Base-by-base conservation (phyloP, 2,113 vertebrate species). In the Nymphicus hollandicus region DNA sequence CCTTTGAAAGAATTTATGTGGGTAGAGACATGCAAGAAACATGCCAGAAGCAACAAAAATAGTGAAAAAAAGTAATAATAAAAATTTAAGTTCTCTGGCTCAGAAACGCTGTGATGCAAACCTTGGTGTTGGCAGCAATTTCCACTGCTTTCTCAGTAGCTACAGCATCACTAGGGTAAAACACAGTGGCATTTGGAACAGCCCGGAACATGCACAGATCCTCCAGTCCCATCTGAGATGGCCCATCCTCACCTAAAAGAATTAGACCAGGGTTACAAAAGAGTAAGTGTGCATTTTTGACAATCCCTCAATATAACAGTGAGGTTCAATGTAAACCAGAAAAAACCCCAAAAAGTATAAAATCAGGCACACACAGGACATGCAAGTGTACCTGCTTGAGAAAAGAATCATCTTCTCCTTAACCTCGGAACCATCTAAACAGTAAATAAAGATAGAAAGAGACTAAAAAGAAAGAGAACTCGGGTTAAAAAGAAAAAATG, bases 121-220 rank as follows among this genome's bases (percentile, higher is more conserved):
- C 99, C 99, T 99, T 99, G 56, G 98, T 99, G 91, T 98, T 98
- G 85, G 99, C 99, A 93, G 99, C 98, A 94, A 99, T 96, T 89
- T 99, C 99, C 81, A 99, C 99, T 4, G 99, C 99, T 96, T 99
- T 99, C 97, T 99, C 99, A 17, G 99, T 98, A 35, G 99, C 98
- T 63, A 99, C 98, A 11, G 98, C 99, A 44, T 99, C 99, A 7
- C 99, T 98, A 37, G 99, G 99, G 88, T 99, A 99, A 96, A 99
- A 99, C 71, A 99, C 97, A 11, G 99, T 99, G 12, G 98, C 95
- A 33, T 91, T 98, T 81, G 99, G 99, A 89, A 99, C 70, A 43
- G 98, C 96, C 41, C 99, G 98, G 91, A 99, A 99, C 98, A 99
- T 98, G 92, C 97, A 97, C 86, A 99, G 86, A 46, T 99, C 99